phyloP scores from a whole-genome alignment of 2,797 vertebrate genomes.

The Acrossocheilus fasciatus region DNA sequence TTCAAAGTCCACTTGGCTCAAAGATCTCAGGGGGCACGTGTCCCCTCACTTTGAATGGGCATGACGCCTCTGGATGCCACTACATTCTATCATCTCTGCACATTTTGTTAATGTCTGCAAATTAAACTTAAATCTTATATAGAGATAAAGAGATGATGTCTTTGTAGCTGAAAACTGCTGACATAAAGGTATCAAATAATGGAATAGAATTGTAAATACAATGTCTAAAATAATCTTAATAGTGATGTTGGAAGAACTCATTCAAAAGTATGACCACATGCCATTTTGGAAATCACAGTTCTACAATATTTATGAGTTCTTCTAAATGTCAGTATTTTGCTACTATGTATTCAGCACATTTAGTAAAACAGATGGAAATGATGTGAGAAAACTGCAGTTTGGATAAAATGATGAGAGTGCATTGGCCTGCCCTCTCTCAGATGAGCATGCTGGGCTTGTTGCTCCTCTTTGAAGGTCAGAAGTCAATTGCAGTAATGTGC shows the following conservation, averaged over 20 bases:
- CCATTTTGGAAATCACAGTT: neutral
- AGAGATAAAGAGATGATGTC: neutral
- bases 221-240: neutral
- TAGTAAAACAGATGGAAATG: conserved; percentile 37
- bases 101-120: neutral
- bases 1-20: no score
- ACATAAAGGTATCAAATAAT: neutral
- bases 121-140: neutral
- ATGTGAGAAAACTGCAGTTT: conserved; percentile 57
- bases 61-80: no score
- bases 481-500: conserved; percentile 72
- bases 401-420: conserved; percentile 27
- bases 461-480: conserved; percentile 62
- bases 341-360: conserved; percentile 1
- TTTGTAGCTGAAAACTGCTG: neutral
- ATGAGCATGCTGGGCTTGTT: conserved; percentile 47
- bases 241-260: neutral
- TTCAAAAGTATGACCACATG: neutral
- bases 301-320: neutral
- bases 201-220: neutral
- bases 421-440: conserved; percentile 17
- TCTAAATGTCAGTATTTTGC: conserved; percentile 5
- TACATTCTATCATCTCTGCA: neutral
- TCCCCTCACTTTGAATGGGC: no score
- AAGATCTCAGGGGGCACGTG: no score